Conservation (phyloP, 2,113 vertebrate species). For the Calypte anna region DNA sequence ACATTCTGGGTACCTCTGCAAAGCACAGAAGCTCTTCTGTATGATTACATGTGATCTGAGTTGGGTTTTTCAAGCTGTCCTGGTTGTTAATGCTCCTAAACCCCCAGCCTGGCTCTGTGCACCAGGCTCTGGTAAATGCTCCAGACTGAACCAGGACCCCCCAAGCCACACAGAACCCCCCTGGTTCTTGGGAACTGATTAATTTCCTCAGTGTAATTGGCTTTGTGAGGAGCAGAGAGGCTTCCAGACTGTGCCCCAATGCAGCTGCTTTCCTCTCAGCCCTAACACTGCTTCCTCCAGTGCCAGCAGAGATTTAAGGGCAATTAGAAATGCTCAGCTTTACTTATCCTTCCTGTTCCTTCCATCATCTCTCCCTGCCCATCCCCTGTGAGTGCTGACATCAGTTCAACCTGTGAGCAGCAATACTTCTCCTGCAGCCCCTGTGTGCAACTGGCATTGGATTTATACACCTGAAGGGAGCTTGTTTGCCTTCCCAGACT, state of each 20-base stretch:
- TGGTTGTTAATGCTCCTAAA: background rate
- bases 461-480: background rate
- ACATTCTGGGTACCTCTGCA: background rate
- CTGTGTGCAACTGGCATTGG: background rate
- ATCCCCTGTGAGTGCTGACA: background rate
- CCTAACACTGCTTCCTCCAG: background rate
- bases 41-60: rapidly evolving
- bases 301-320: background rate
- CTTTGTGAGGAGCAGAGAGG: background rate
- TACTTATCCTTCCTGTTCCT: background rate
- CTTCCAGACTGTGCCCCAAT: background rate
- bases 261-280: background rate
- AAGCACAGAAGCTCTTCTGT: background rate
- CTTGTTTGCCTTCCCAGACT: background rate
- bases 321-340: background rate
- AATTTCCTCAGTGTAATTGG: background rate
- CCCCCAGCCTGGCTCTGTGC: rapidly evolving
- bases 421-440: background rate
- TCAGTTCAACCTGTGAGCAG: background rate
- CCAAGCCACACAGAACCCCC: rapidly evolving
- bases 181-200: background rate
- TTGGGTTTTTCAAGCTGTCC: background rate
- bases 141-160: rapidly evolving
- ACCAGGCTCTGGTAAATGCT: rapidly evolving
- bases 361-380: background rate